Conservation (phyloP, 2,113 vertebrate species). For the Oreochromis niloticus region DNA sequence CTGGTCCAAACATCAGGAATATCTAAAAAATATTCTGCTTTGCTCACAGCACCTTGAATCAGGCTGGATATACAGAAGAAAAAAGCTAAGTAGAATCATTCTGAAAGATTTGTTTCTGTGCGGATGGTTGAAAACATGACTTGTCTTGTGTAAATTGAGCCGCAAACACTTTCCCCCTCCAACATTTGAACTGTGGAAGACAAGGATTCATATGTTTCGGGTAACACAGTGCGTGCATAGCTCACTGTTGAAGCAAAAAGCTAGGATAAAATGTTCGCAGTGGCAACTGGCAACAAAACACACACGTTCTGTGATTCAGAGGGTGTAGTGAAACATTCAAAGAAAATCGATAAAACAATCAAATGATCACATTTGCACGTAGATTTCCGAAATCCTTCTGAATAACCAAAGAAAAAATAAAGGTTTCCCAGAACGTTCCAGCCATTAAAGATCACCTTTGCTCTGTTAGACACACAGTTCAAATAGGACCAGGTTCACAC, state of each 20-base stretch:
- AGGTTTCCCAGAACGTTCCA: neutral
- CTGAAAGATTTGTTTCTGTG: neutral
- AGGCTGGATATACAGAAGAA: neutral
- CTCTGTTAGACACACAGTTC: neutral
- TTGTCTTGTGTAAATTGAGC: neutral
- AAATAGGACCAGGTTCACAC: neutral
- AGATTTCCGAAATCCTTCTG: neutral
- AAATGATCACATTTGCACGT: neutral
- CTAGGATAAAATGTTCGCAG: neutral
- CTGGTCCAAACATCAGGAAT: neutral
- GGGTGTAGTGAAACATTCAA: neutral
- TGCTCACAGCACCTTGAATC: neutral
- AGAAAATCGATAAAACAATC: neutral
- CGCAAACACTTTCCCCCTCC: neutral
- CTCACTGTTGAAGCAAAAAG: constrained; percentile 13
- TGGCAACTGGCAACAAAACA: neutral
- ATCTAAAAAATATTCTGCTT: neutral
- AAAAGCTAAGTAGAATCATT: neutral
- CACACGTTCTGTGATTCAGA: neutral
- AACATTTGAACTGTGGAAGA: constrained; percentile 19
- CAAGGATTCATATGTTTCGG: neutral
- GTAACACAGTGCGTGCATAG: constrained; percentile 27
- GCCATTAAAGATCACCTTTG: neutral
- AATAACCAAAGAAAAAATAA: neutral
- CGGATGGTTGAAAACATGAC: neutral